A percentile compares a stretch with the other conserved stretches of the same genome.
These are phyloP conservation scores for Neodon shergylaensis DNA, from an alignment of 2,113 vertebrate species.

Conservation along the genomic window DNA sequence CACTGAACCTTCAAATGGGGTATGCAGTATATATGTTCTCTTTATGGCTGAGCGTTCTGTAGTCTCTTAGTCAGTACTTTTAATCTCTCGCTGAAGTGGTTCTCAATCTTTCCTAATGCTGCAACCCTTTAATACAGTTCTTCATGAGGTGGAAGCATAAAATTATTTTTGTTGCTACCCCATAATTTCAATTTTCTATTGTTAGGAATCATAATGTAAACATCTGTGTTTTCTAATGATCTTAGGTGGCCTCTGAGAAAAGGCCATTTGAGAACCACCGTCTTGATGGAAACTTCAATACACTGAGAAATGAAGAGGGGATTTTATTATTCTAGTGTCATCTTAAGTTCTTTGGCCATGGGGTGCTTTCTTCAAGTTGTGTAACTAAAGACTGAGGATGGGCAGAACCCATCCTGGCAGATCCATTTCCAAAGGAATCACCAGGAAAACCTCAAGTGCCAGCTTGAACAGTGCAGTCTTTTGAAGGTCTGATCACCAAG, in stretches of 20 bases:
- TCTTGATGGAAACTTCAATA: not conserved
- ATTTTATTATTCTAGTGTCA: not conserved
- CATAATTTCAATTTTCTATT: not conserved
- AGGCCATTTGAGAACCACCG: not conserved
- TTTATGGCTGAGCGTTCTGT: not conserved
- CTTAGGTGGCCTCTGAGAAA: not conserved
- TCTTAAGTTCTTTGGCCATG: not conserved
- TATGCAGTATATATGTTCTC: not conserved
- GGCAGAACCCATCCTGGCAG: not conserved
- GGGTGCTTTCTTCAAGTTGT: not conserved
- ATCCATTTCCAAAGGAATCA: not conserved
- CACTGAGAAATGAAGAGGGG: slow-evolving; percentile 21
- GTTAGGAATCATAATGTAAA: not conserved
- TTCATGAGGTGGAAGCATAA: not conserved
- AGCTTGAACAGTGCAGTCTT: not conserved
- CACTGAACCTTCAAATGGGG: not conserved
- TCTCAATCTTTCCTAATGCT: not conserved
- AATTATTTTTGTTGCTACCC: not conserved
- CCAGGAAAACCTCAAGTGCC: not conserved
- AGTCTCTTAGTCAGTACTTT: not conserved
- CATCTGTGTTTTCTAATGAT: not conserved
- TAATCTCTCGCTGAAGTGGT: too few species aligned
- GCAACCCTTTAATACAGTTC: not conserved
- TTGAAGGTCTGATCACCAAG: not conserved
- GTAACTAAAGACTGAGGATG: not conserved